These are phyloP conservation scores for Myotis daubentonii DNA, from an alignment of 2,797 vertebrate species.

Conservation along the genomic window DNA sequence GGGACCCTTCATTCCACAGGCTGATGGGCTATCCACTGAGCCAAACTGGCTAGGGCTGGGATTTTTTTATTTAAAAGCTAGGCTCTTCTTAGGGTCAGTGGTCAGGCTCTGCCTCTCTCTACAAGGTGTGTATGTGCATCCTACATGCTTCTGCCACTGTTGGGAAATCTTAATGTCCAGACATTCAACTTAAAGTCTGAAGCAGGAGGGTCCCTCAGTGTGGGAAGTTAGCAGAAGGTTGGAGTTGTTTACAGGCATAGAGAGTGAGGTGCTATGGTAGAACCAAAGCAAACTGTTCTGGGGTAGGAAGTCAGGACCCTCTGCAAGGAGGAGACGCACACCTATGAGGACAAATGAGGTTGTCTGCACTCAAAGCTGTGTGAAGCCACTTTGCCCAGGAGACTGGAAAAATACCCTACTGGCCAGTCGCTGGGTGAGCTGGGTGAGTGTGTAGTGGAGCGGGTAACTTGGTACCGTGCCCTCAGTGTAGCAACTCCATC, in stretches of 20 bases:
- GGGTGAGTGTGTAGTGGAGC: not conserved
- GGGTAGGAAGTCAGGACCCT: not conserved
- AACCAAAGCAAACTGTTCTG: not conserved
- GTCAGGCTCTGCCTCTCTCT: not conserved
- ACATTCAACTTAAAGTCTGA: not conserved
- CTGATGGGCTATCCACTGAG: no score
- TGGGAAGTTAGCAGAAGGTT: not conserved
- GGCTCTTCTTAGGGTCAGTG: not conserved
- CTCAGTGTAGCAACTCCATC: slow-evolving; percentile 34
- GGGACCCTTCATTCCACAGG: no score
- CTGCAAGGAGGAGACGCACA: not conserved
- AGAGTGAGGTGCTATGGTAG: not conserved
- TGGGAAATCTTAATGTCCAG: not conserved
- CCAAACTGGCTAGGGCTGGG: not conserved
- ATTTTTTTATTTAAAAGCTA: slow-evolving; percentile 31
- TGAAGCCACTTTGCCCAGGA: slow-evolving; percentile 50
- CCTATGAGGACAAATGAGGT: slow-evolving; percentile 5
- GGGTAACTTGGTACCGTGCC: not conserved
- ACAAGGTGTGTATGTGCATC: not conserved
- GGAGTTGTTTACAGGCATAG: not conserved
- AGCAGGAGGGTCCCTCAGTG: not conserved
- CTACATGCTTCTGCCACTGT: not conserved
- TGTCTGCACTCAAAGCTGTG: slow-evolving; percentile 53
- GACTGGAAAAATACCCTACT: slow-evolving; percentile 68
- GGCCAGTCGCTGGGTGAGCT: not conserved